phyloP scores from a whole-genome alignment of 2,113 vertebrate genomes.

The Nerophis lumbriciformis region DNA sequence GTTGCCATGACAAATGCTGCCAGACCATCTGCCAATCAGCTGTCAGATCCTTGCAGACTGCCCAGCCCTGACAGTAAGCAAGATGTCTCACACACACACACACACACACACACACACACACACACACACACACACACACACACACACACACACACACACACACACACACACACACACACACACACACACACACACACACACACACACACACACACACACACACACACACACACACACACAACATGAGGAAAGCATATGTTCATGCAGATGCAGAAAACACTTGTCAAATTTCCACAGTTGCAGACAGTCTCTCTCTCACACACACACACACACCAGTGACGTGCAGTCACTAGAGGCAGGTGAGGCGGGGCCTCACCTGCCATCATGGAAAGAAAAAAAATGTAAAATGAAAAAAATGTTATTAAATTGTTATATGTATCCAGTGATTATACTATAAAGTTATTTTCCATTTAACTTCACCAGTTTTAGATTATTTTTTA shows the following conservation, averaged over 20 bases:
- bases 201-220: slow-evolving; percentile 20
- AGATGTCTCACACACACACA: slow-evolving; percentile 28
- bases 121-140: too few relatives aligned
- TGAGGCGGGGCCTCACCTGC: too few relatives aligned
- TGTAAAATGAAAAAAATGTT: too few relatives aligned
- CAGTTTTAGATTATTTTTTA: too few relatives aligned
- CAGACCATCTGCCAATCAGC: slow-evolving; percentile 47
- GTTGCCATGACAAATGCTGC: slow-evolving; percentile 44
- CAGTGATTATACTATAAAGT: too few relatives aligned
- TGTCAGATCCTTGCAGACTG: slow-evolving; percentile 40
- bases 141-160: too few relatives aligned
- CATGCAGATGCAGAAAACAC: slow-evolving; percentile 1
- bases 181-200: too few relatives aligned
- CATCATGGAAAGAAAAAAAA: too few relatives aligned
- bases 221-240: not conserved
- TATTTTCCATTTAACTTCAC: too few relatives aligned
- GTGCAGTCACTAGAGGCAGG: too few relatives aligned
- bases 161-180: too few relatives aligned
- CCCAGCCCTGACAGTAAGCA: slow-evolving; percentile 24
- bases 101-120: not conserved
- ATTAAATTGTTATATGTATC: too few relatives aligned
- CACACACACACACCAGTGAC: not conserved
- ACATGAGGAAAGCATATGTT: slow-evolving; percentile 16
- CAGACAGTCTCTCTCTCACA: not conserved
- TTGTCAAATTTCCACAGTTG: not conserved